A percentile compares a stretch with the other conserved stretches of the same genome.
These are phyloP conservation scores for Amphimallon solstitiale DNA, from an alignment of 2,888 invertebrate genomes.

Conservation along the genomic window DNA sequence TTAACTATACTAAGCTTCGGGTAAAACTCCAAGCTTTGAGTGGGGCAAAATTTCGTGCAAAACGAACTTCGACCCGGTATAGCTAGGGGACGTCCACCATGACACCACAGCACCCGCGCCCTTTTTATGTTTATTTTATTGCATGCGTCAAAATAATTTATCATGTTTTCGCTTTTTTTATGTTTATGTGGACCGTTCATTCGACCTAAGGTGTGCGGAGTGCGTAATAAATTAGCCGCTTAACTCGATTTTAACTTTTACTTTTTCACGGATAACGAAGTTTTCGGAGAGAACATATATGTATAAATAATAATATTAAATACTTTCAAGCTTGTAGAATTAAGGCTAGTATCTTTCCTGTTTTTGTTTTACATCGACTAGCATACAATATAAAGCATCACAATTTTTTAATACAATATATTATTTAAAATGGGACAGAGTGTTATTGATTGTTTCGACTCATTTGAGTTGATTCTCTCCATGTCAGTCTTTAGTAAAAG, in stretches of 20 bases:
- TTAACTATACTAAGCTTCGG: slow-evolving; percentile 4
- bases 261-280: slow-evolving; percentile 2
- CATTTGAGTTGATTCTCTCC: no score
- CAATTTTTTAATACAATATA: no score
- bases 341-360: slow-evolving; percentile 9
- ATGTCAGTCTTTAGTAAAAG: no score
- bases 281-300: slow-evolving; percentile 10
- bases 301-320: slow-evolving; percentile 13
- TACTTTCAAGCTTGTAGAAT: slow-evolving; percentile 12
- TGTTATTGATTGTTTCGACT: no score
- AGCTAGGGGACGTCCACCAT: neutral
- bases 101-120: no score
- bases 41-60: neutral
- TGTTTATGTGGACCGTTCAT: neutral
- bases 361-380: neutral
- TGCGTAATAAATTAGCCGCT: slow-evolving; percentile 6
- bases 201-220: neutral
- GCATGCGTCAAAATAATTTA: slow-evolving; percentile 33
- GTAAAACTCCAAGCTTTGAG: neutral
- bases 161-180: slow-evolving; percentile 15
- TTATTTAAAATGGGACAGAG: no score
- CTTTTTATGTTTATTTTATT: slow-evolving; percentile 29
- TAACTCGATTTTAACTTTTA: slow-evolving; percentile 27
- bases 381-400: neutral
- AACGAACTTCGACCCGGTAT: no score